Base-by-base conservation (phyloP, 2,888 invertebrate species). In the Dryobota labecula region DNA sequence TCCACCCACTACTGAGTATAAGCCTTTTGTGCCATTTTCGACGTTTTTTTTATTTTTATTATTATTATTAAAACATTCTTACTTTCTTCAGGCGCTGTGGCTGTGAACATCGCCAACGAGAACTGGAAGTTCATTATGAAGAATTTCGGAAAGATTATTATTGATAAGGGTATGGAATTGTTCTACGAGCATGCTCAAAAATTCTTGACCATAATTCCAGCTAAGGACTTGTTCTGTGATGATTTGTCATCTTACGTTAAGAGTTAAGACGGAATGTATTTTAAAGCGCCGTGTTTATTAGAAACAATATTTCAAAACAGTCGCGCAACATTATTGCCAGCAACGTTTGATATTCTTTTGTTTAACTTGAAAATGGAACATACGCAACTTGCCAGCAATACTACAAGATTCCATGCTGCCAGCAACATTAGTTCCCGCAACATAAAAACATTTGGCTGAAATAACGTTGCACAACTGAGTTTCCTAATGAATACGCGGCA, bases 21-120 rank as follows among this genome's bases (percentile, higher is more conserved):
- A 41, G 11, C 20, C 20, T 43, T 27, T 60, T 43, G 7, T 15
- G 5, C 20, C 8, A 30, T n/a, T 30, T 0, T 30, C 0, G 1
- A 30, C 2, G 9, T 43, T 61, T 30, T 30, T 20, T n/a, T 30
- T 1, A 30, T 13, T 0, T 30, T 43, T 30, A 43, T 43, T 15
- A 43, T 18, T 11, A 38, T 24, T 11, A 20, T 33, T 54, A 27
- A 36, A 27, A 7, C 15, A 24, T 45, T 30, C 6, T 49, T 63
- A 30, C 18, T 51, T 54, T 53, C 51, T 49, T 30, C 60, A 83
- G 83, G 83, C 27, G n/a, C 45, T 0, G 72, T 81, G 2, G 58
- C n/a, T 9, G 56, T 76, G 0, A 82, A 78, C 2, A 78, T 84
- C 13, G 18, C 74, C n/a, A 84, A 84, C 47, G 84, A 82, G 15